Percentiles rank a stretch among this genome's conserved stretches.
These are phyloP conservation scores for Rhinella marina DNA, from an alignment of 2,797 vertebrate genomes.

Conservation along the genomic window DNA sequence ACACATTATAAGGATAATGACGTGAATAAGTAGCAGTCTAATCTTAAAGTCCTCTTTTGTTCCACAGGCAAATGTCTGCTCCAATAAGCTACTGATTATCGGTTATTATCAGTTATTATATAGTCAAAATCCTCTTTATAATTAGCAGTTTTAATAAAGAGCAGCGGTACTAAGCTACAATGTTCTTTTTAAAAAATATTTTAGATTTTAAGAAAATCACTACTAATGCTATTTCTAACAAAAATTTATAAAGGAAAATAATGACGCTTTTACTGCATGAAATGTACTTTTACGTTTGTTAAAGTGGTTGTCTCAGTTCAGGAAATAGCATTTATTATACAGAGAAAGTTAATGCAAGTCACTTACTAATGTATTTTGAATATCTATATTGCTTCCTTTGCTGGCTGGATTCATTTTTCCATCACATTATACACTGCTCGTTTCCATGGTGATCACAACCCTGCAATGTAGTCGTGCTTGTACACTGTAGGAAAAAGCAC, in stretches of 20 bases:
- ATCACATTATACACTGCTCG: no score
- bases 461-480: no score
- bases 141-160: not conserved
- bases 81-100: not conserved
- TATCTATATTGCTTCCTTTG: no score
- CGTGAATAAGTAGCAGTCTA: not conserved
- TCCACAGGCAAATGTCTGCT: not conserved
- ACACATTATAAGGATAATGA: not conserved
- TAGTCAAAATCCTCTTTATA: not conserved
- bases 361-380: no score
- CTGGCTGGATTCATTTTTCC: no score
- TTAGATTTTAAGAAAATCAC: not conserved
- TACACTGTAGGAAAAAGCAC: no score
- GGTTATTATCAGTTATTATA: constrained; percentile 15
- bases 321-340: no score
- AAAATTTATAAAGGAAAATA: not conserved
- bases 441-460: no score
- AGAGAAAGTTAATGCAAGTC: no score
- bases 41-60: constrained; percentile 1
- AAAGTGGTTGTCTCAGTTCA: no score
- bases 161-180: not conserved
- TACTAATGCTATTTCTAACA: not conserved
- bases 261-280: not conserved
- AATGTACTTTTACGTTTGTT: not conserved
- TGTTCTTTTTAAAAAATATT: not conserved